Conservation (phyloP, 2,113 vertebrate genomes). For the Parus major region DNA sequence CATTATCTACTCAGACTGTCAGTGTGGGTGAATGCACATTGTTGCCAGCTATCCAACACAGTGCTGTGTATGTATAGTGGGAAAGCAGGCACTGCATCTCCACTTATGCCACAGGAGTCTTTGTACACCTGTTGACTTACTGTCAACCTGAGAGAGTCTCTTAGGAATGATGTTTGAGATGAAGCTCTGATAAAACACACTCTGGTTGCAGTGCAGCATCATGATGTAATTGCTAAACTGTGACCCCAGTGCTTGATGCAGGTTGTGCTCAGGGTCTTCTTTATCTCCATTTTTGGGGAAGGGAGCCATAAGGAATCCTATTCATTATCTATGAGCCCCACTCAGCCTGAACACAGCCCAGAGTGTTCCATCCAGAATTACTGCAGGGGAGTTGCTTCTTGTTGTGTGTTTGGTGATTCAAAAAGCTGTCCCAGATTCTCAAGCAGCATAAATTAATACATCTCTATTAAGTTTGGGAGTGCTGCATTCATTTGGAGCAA, state of each 20-base stretch:
- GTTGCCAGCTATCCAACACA: background rate
- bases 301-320: background rate
- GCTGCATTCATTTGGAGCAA: background rate
- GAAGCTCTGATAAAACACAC: background rate
- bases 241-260: background rate
- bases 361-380: background rate
- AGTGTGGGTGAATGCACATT: background rate
- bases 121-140: background rate
- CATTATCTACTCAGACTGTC: background rate
- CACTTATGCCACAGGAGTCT: background rate
- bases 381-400: background rate
- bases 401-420: background rate
- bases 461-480: background rate
- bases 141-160: no score
- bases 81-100: background rate
- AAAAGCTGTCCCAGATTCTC: background rate
- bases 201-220: background rate
- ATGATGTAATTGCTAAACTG: no score
- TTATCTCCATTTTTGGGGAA: background rate
- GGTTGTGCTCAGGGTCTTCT: background rate
- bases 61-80: background rate
- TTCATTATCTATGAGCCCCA: background rate
- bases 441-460: background rate
- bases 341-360: background rate
- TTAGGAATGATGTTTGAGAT: background rate